These are phyloP conservation scores for Sciurus vulgaris DNA, from an alignment of 2,797 vertebrate species.

Conservation along the genomic window DNA sequence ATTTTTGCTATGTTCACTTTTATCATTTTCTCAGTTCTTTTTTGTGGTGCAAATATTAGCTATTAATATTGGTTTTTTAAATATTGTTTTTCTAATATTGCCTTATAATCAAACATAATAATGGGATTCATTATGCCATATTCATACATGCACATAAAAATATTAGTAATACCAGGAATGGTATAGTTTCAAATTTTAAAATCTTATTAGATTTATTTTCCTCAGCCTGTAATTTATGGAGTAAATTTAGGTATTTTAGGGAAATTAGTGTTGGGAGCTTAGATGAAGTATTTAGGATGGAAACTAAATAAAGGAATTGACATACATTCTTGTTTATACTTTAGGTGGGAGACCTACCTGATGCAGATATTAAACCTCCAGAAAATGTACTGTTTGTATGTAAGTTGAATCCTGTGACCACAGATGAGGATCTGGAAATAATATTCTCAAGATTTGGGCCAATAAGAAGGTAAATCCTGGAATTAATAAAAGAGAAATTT, in stretches of 20 bases:
- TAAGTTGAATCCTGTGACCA: conserved; percentile 98
- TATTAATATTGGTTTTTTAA: neutral
- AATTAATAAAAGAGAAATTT: conserved; percentile 54
- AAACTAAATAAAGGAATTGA: conserved; percentile 62
- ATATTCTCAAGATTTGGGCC: conserved; percentile 97
- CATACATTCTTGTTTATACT: conserved; percentile 69
- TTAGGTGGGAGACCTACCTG: conserved; percentile 97
- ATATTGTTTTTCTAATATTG: too few species aligned
- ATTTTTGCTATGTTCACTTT: neutral
- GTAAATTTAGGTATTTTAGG: conserved; percentile 53
- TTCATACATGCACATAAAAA: too few species aligned
- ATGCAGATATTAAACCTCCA: conserved; percentile 95
- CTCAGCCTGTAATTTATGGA: conserved; percentile 6
- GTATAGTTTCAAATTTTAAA: conserved; percentile 25
- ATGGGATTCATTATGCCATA: too few species aligned
- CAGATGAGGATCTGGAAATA: conserved; percentile 97
- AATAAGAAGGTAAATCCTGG: conserved; percentile 93
- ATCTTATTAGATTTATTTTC: conserved; percentile 42
- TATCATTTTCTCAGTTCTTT: neutral
- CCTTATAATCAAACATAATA: too few species aligned
- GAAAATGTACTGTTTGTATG: conserved; percentile 99
- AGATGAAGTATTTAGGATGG: neutral
- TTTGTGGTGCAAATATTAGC: neutral
- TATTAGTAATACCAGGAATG: neutral
- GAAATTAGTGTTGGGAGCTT: conserved; percentile 14